Evolutionary conservation across 1,140 invertebrate species (phyloP).

Genomic region (Drosophila miranda): DNA sequence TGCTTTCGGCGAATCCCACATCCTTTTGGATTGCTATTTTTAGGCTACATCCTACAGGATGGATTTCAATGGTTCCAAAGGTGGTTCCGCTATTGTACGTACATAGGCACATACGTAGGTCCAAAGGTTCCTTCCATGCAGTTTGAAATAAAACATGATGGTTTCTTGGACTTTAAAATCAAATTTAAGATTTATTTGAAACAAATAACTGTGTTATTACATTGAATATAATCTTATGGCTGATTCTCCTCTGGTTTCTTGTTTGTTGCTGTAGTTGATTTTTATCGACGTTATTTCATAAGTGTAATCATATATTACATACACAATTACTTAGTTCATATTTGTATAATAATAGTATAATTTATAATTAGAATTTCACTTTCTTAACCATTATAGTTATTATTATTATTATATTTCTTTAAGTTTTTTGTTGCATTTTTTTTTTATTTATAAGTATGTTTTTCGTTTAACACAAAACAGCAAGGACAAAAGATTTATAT

Average conservation of each 20-base stretch:
- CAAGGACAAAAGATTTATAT: constrained; percentile 30
- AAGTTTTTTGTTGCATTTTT: constrained; percentile 31
- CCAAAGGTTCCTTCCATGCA: background rate
- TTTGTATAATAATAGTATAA: constrained; percentile 61
- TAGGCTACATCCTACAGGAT: no score
- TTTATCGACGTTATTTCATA: constrained; percentile 49
- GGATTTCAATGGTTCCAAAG: no score
- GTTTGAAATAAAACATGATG: constrained; percentile 2
- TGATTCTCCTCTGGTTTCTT: constrained; percentile 46
- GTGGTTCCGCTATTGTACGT: no score
- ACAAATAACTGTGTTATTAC: constrained; percentile 82
- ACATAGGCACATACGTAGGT: no score
- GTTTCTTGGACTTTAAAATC: constrained; percentile 71
- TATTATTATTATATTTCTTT: constrained; percentile 40
- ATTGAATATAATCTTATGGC: constrained; percentile 79
- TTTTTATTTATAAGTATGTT: constrained; percentile 47
- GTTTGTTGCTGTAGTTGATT: constrained; percentile 40
- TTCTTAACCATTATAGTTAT: constrained; percentile 26
- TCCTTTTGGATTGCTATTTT: no score
- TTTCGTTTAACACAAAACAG: constrained; percentile 41
- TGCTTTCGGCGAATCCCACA: no score
- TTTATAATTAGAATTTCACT: constrained; percentile 59
- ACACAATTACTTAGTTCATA: constrained; percentile 73
- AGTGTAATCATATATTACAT: constrained; percentile 79
- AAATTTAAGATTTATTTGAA: constrained; percentile 82